Evolutionary conservation across 2,888 invertebrate genomes (phyloP).

Genomic region (Geophilus truncorum): DNA sequence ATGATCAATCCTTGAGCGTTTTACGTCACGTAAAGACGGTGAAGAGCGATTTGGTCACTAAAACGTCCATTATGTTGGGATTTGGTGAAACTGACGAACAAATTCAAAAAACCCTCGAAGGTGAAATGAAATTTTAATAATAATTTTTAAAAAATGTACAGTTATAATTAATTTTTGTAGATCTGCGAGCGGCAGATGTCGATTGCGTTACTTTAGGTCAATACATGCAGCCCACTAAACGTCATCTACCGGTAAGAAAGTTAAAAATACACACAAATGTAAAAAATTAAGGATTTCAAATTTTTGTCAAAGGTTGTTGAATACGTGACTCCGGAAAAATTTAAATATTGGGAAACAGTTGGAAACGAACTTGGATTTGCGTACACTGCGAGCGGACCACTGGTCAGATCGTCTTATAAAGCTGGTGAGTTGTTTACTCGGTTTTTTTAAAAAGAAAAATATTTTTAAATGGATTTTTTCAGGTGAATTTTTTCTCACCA

Average conservation of each 20-base stretch:
- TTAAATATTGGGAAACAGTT: constrained; percentile 71
- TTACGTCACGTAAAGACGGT: constrained; percentile 73
- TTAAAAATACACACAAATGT: no score
- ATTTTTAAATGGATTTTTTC: not conserved
- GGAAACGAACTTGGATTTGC: constrained; percentile 84
- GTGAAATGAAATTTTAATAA: no score
- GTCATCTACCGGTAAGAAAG: constrained; percentile 77
- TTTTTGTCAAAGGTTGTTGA: constrained; percentile 67
- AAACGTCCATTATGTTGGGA: constrained; percentile 97
- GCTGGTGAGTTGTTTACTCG: constrained; percentile 72
- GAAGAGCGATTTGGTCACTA: constrained; percentile 81
- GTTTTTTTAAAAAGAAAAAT: not conserved
- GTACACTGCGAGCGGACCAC: constrained; percentile 95
- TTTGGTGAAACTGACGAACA: constrained; percentile 82
- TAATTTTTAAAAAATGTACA: no score
- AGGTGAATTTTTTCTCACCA: constrained; percentile 36
- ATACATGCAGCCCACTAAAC: constrained; percentile 99
- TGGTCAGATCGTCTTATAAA: constrained; percentile 93
- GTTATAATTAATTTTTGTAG: constrained; percentile 52
- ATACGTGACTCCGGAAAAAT: constrained; percentile 94
- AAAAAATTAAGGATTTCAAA: not conserved
- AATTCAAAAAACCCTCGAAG: constrained; percentile 76
- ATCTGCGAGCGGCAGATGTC: constrained; percentile 73
- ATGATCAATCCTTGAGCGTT: constrained; percentile 78
- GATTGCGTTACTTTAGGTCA: constrained; percentile 97